phyloP scores from a whole-genome alignment of 2,888 invertebrate genomes.

The Drosophila meridiana region DNA sequence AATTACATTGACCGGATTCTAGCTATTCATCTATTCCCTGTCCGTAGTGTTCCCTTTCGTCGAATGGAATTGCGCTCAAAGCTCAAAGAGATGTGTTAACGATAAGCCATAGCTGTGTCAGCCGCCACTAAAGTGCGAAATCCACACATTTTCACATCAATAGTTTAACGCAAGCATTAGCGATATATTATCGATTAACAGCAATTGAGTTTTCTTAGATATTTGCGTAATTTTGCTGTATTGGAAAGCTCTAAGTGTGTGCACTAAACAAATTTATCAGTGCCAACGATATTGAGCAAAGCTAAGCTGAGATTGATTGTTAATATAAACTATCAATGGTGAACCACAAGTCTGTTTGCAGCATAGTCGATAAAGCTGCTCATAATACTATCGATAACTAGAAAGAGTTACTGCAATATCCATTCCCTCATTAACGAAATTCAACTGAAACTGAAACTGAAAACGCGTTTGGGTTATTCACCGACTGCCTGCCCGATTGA shows the following conservation, averaged over 20 bases:
- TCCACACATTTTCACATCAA: neutral
- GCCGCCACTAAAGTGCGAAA: neutral
- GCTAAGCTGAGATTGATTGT: no score
- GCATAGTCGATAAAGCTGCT: neutral
- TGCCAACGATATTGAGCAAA: no score
- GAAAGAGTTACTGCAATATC: neutral
- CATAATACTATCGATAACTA: neutral
- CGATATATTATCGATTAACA: constrained; percentile 1
- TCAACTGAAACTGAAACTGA: neutral
- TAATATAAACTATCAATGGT: neutral
- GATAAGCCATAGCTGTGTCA: neutral
- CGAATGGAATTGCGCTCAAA: neutral
- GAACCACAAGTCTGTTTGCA: neutral
- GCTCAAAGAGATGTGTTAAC: neutral
- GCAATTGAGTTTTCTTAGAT: neutral
- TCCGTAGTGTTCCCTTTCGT: neutral
- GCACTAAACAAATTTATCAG: neutral
- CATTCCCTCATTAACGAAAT: neutral
- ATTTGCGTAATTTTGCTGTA: no score
- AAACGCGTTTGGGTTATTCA: neutral
- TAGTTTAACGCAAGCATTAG: no score
- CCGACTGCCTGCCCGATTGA: neutral
- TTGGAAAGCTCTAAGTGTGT: neutral
- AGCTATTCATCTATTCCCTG: neutral
- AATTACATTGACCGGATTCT: neutral